Evolutionary conservation across 2,113 vertebrate species (phyloP).

Genomic region (Aphyosemion australe): DNA sequence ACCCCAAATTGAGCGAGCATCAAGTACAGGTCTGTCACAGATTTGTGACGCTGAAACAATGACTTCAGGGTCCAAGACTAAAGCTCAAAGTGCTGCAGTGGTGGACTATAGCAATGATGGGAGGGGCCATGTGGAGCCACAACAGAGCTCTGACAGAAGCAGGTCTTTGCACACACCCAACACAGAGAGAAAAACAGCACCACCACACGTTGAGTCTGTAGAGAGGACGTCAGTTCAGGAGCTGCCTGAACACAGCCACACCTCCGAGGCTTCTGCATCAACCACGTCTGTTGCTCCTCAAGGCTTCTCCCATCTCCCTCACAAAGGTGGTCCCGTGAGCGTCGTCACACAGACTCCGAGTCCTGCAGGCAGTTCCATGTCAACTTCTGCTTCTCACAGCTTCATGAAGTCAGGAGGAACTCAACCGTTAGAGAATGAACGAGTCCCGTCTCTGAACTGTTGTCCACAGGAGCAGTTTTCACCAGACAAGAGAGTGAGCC

Average conservation of each 20-base stretch:
- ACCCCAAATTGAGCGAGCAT: conserved; percentile 70
- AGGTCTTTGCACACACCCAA: conserved; percentile 1
- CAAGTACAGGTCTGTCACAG: conserved; percentile 14
- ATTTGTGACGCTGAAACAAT: neutral
- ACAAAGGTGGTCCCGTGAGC: conserved; percentile 21
- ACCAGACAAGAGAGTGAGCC: conserved; percentile 13
- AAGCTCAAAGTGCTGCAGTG: conserved; percentile 6
- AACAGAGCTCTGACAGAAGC: conserved; percentile 15
- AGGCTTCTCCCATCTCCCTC: conserved; percentile 6
- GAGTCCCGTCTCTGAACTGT: neutral
- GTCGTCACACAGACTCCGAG: conserved; percentile 22
- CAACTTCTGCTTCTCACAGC: conserved; percentile 24
- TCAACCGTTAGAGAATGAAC: conserved; percentile 33
- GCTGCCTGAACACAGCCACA: conserved; percentile 1
- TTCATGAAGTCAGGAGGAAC: conserved; percentile 15
- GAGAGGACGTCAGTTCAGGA: conserved; percentile 1
- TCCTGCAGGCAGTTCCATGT: neutral
- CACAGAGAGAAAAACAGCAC: conserved; percentile 18
- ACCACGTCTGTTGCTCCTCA: neutral
- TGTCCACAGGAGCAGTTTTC: conserved; percentile 24
- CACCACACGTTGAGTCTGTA: neutral
- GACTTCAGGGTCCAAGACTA: conserved; percentile 1
- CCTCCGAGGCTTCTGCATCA: conserved; percentile 3
- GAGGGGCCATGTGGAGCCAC: neutral
- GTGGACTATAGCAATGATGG: conserved; percentile 1